Conservation (phyloP, 2,888 invertebrate species). For the Hypomecis punctinalis region DNA sequence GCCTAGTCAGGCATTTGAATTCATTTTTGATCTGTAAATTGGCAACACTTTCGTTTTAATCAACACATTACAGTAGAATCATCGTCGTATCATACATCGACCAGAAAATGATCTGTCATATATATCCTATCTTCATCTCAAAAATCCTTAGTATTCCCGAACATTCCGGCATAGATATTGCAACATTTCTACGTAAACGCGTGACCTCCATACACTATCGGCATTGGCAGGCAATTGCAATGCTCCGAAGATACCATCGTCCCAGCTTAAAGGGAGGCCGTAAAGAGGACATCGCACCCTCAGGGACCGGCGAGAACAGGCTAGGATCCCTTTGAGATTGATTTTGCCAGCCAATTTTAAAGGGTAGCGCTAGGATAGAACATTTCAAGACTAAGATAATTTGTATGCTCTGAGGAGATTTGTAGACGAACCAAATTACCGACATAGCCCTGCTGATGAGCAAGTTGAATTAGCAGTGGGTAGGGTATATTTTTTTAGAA, state of each 20-base stretch:
- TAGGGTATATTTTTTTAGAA: no score
- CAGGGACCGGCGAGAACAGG: slow-evolving; percentile 36
- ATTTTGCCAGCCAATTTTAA: slow-evolving; percentile 21
- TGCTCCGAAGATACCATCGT: slow-evolving; percentile 50
- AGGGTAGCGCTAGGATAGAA: slow-evolving; percentile 1
- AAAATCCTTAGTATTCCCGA: no score
- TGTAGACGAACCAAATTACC: no score
- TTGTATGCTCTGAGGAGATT: no score
- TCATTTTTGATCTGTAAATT: no score
- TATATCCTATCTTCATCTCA: no score
- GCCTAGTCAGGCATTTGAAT: no score
- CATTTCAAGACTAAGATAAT: not conserved
- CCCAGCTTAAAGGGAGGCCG: slow-evolving; percentile 56
- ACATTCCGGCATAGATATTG: not conserved
- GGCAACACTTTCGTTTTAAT: no score
- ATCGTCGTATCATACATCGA: not conserved
- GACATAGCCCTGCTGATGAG: no score
- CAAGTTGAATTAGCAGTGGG: no score
- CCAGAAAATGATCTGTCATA: not conserved
- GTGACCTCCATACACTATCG: slow-evolving; percentile 45
- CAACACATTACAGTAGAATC: no score
- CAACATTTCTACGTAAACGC: slow-evolving; percentile 5
- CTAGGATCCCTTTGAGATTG: slow-evolving; percentile 29
- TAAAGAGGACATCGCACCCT: slow-evolving; percentile 54
- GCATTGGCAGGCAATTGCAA: slow-evolving; percentile 38